Percentiles rank a stretch among this genome's conserved stretches.
phyloP scores from a whole-genome alignment of 2,113 vertebrate genomes.

The Etia nguti region DNA sequence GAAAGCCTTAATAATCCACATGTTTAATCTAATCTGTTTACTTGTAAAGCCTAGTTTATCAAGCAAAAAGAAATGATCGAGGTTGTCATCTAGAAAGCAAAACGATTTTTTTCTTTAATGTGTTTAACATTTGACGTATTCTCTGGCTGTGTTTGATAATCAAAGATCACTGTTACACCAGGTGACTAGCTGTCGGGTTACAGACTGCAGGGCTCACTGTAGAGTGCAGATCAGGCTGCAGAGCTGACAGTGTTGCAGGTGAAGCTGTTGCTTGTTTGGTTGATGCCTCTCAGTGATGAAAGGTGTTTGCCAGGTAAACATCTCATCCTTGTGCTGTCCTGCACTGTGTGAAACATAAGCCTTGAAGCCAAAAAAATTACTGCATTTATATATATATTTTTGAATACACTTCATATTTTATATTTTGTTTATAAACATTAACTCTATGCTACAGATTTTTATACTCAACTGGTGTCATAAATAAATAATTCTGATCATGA shows the following conservation, averaged over 20 bases:
- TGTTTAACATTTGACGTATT: neutral
- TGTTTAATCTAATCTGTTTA: neutral
- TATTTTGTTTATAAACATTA: conserved; percentile 37
- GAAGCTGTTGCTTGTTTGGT: neutral
- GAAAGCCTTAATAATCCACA: neutral
- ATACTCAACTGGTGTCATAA: conserved; percentile 16
- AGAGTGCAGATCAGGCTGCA: neutral
- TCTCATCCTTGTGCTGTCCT: neutral
- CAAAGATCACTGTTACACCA: neutral
- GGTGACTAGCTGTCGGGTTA: neutral
- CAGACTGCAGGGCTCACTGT: neutral
- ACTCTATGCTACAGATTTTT: conserved; percentile 20
- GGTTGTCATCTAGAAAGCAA: neutral
- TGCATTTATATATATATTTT: neutral
- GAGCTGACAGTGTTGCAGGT: neutral
- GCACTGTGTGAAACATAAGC: neutral
- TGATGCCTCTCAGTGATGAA: neutral
- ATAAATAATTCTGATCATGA: conserved; percentile 48
- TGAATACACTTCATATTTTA: conserved; percentile 9
- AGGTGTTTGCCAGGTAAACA: neutral
- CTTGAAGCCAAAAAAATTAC: neutral
- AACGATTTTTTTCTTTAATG: neutral
- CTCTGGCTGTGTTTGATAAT: neutral
- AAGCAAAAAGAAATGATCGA: neutral
- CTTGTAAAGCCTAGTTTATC: neutral